Percentiles rank a stretch among this genome's conserved stretches.
These are phyloP conservation scores for Diglossa cyanea DNA, from an alignment of 2,797 vertebrate genomes.

Conservation along the genomic window DNA sequence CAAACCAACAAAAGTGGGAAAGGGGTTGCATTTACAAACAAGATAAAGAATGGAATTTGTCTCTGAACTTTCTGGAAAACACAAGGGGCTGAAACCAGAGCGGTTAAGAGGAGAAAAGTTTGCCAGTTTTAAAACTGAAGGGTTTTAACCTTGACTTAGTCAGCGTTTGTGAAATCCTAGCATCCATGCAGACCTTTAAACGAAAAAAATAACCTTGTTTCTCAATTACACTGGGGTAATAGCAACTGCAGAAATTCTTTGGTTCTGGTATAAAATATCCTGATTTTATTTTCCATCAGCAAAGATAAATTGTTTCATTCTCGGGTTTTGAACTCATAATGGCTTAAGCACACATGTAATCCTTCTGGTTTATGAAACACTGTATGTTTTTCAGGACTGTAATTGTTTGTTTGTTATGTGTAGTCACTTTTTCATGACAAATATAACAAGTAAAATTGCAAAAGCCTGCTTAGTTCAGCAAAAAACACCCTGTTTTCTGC, in stretches of 20 bases:
- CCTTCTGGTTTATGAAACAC: background rate
- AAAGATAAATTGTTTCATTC: background rate
- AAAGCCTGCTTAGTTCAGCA: background rate
- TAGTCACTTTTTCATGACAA: background rate
- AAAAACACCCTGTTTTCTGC: background rate
- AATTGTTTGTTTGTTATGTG: background rate
- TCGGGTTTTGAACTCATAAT: background rate
- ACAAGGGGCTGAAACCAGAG: background rate
- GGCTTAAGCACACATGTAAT: background rate
- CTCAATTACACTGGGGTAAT: background rate
- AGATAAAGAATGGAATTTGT: background rate
- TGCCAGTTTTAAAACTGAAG: background rate
- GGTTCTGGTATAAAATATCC: background rate
- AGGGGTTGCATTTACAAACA: background rate
- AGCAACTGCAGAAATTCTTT: background rate
- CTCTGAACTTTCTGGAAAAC: background rate
- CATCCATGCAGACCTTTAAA: background rate
- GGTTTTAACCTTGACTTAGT: background rate
- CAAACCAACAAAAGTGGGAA: background rate
- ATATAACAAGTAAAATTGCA: background rate
- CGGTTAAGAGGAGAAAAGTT: background rate
- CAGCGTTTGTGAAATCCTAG: background rate
- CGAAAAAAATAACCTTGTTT: background rate
- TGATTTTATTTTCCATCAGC: background rate
- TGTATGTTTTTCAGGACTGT: background rate